phyloP scores from a whole-genome alignment of 1,140 invertebrate species.

The Lepidurus packardi region DNA sequence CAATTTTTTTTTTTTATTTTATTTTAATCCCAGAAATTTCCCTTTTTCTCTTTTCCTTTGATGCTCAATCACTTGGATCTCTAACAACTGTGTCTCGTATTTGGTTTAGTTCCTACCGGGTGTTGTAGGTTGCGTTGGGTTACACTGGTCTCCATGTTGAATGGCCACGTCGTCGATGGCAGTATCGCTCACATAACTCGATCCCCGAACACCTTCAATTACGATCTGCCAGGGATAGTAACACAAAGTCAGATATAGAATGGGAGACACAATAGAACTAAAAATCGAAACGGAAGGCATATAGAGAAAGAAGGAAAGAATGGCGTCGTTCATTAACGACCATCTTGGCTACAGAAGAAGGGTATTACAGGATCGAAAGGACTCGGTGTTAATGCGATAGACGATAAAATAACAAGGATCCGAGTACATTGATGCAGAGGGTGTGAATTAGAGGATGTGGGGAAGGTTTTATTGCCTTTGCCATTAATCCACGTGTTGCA shows the following conservation, averaged over 20 bases:
- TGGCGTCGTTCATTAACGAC: too few relatives aligned
- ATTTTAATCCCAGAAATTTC: background rate
- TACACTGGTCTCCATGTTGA: constrained; percentile 45
- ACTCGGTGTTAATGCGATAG: background rate
- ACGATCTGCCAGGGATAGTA: constrained; percentile 53
- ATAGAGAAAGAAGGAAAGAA: too few relatives aligned
- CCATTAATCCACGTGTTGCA: constrained; percentile 10
- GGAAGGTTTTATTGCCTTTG: background rate
- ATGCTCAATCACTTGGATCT: background rate
- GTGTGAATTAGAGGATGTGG: background rate
- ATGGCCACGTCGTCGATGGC: constrained; percentile 67
- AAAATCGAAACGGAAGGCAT: background rate
- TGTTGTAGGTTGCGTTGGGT: background rate
- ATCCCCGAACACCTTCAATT: constrained; percentile 61
- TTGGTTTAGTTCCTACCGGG: background rate
- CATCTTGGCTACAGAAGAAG: too few relatives aligned
- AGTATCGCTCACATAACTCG: constrained; percentile 63
- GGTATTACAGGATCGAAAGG: too few relatives aligned
- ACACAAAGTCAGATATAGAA: background rate
- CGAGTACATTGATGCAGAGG: background rate
- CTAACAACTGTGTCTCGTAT: background rate
- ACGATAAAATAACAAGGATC: background rate
- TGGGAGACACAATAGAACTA: background rate
- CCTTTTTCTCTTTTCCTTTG: background rate
- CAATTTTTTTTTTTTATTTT: background rate